Conservation (phyloP, 2,888 invertebrate species). For the Caradrina clavipalpis region DNA sequence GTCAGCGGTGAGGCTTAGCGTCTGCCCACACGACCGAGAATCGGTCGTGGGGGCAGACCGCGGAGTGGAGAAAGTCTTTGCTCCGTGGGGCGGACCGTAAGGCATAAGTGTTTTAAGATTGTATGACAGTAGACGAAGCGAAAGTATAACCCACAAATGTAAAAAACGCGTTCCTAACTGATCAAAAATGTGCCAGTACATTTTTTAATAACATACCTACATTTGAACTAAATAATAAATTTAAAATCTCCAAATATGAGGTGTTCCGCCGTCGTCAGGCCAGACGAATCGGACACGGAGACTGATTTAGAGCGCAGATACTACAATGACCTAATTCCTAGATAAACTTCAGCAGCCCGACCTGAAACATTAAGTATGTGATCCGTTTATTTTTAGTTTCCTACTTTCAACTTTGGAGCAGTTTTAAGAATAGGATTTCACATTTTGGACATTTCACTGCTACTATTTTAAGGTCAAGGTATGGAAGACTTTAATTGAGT, state of each 20-base stretch:
- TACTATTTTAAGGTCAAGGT: too few relatives aligned
- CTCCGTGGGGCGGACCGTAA: too few relatives aligned
- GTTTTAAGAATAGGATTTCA: background rate
- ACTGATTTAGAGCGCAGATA: slow-evolving; percentile 47
- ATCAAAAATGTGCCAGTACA: background rate
- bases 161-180: background rate
- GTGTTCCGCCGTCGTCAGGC: background rate
- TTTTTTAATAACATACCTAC: background rate
- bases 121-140: too few relatives aligned
- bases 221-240: background rate
- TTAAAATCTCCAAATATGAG: slow-evolving; percentile 6
- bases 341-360: slow-evolving; percentile 24
- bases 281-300: slow-evolving; percentile 20
- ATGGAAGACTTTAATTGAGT: too few relatives aligned
- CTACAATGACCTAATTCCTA: slow-evolving; percentile 42
- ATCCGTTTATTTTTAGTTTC: slow-evolving; percentile 8
- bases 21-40: too few relatives aligned
- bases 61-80: too few relatives aligned
- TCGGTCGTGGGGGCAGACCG: too few relatives aligned
- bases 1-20: too few relatives aligned
- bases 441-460: too few relatives aligned
- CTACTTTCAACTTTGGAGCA: background rate
- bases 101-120: too few relatives aligned
- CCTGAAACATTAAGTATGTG: slow-evolving; percentile 29
- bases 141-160: background rate